Percentiles rank a stretch among this genome's conserved stretches.
phyloP scores from a whole-genome alignment of 2,888 invertebrate species.

The Papilio protenor region DNA sequence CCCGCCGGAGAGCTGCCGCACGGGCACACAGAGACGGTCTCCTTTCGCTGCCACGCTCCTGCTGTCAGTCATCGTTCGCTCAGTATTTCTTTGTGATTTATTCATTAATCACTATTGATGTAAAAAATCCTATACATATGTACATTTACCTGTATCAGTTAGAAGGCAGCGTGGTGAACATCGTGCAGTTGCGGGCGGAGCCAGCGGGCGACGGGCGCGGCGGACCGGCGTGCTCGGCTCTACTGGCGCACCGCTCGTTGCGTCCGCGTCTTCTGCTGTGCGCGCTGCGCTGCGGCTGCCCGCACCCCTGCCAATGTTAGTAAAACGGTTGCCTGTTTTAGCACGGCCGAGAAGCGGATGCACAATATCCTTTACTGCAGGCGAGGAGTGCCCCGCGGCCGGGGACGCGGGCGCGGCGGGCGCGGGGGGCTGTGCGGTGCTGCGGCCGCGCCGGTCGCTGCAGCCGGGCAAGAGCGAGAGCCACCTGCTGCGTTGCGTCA shows the following conservation, averaged over 20 bases:
- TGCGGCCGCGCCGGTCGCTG: conserved; percentile 62
- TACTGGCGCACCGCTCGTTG: conserved; percentile 67
- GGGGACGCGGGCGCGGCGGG: conserved; percentile 52
- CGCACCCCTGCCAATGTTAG: conserved; percentile 49
- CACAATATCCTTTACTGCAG: conserved; percentile 44
- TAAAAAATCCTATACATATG: not conserved
- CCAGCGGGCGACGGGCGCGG: conserved; percentile 47
- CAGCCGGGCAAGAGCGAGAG: conserved; percentile 53
- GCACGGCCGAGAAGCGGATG: not conserved
- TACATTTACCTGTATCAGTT: conserved; percentile 51
- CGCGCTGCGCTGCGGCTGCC: conserved; percentile 56
- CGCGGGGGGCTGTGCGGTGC: conserved; percentile 55
- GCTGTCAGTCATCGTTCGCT: not conserved
- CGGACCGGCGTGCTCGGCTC: conserved; percentile 55
- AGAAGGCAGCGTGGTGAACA: conserved; percentile 65
- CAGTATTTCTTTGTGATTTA: not conserved
- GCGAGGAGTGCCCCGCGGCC: conserved; percentile 56
- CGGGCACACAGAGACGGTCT: not conserved
- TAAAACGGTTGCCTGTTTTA: not conserved
- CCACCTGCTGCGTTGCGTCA: conserved; percentile 61
- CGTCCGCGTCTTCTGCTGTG: conserved; percentile 63
- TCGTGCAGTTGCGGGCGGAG: conserved; percentile 56
- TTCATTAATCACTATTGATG: not conserved
- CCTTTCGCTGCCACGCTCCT: conserved; percentile 12
- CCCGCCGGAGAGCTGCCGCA: conserved; percentile 55